Base-by-base conservation (phyloP, 2,888 invertebrate species). In the Meiosimyza platycephala region DNA sequence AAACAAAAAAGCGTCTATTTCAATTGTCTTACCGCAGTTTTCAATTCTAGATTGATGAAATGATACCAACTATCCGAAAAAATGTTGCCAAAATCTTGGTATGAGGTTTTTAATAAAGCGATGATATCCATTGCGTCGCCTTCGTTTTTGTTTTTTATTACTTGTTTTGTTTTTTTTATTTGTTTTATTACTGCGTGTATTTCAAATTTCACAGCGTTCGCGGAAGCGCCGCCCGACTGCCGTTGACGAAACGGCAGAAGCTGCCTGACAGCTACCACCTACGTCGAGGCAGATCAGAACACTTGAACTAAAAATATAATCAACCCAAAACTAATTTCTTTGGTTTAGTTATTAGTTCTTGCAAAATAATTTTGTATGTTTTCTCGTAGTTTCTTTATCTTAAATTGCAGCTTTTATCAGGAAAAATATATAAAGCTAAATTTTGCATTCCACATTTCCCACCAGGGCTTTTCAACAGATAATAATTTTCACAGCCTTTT, bases 31-130 rank as follows among this genome's bases (percentile, higher is more conserved):
- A 91, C 91, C 88, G 89, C 89, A 87, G 81, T 87, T 80, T 78
- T 87, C 81, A 89, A 88, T 88, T 90, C 89, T 83, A 85, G 86
- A 86, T 83, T 89, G 87, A 85, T 88, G 88, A 85, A 89, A 86
- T 87, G 89, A 86, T 83, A 88, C 89, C 83, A 90, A 82, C 76
- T 80, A 72, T 85, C 86, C 50, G 86, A 83, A 73, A 86, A 84
- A 72, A 86, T 75, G 59, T 79, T 79, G 73, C 85, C 85, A 76
- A 82, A 83, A 71, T 82, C 82, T 48, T 78, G 74, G 63, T 80
- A 81, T 16, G 81, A 80, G 12, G 80, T 79, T 73, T 80, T 79
- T 33, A 84, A 79, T 59, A 84, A 71, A 47, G 78, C 81, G 51
- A 83, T 79, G 65, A 84, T 79, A 78, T 84, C 84, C 84, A 84